A percentile compares a stretch with the other conserved stretches of the same genome.
phyloP scores from a whole-genome alignment of 2,888 invertebrate species.

The Cyaniris semiargus region DNA sequence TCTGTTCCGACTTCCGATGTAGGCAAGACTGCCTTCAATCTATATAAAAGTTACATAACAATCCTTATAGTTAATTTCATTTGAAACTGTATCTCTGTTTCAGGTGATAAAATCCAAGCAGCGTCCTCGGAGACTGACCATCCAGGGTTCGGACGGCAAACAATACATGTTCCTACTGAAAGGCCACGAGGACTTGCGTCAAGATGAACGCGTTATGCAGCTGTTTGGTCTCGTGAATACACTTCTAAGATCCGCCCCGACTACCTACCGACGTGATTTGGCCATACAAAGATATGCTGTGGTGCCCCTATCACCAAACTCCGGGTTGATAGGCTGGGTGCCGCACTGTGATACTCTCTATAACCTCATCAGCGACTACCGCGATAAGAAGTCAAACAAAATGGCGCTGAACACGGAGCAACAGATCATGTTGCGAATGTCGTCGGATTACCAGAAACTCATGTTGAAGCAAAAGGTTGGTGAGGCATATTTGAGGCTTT shows the following conservation, averaged over 20 bases:
- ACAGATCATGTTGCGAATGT: constrained; percentile 97
- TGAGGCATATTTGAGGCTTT: background rate
- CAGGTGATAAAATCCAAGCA: constrained; percentile 99
- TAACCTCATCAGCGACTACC: constrained; percentile 96
- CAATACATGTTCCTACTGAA: constrained; percentile 99
- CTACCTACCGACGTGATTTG: constrained; percentile 94
- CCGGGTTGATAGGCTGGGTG: constrained; percentile 99
- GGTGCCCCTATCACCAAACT: constrained; percentile 98
- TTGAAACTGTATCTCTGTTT: too few species aligned
- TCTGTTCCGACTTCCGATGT: too few species aligned
- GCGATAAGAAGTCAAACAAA: constrained; percentile 94
- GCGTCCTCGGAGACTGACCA: constrained; percentile 95
- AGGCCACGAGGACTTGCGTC: constrained; percentile 98
- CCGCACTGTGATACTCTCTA: constrained; percentile 99
- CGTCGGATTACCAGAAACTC: constrained; percentile 97
- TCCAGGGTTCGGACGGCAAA: constrained; percentile 96
- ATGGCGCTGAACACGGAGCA: constrained; percentile 97
- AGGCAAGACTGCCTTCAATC: too few species aligned
- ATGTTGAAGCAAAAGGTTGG: constrained; percentile 96
- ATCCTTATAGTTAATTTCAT: too few species aligned
- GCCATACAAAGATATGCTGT: constrained; percentile 94
- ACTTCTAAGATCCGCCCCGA: constrained; percentile 94
- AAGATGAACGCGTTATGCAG: constrained; percentile 99
- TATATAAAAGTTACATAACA: too few species aligned
- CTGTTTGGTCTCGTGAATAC: constrained; percentile 98